Base-by-base conservation (phyloP, 37 sponge, comb jelly and placozoan genomes). In the Oopsacas minuta region DNA sequence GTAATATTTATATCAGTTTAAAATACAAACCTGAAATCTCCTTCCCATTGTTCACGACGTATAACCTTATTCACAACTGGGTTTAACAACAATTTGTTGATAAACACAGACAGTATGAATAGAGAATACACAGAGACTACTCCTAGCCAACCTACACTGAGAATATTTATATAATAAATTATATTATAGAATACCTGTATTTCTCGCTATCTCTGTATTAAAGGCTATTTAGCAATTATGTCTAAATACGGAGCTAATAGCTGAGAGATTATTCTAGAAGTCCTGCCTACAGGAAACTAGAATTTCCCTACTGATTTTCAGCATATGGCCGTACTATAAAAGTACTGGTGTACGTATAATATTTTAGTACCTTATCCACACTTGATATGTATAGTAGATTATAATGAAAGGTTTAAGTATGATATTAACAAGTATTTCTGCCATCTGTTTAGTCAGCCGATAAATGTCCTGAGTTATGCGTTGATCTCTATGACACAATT, bases 381-480 rank as follows among this genome's bases (percentile, higher is more conserved):
- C 91, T 51, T 89, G 38, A 81, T 92, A 95, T 10, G 91, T 88
- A 86, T 95, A 95, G 83, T 91, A 95, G 0, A 82, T 90, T 52
- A 95, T 89, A 8, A 89, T 83, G 38, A 91, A 89, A 0, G 93
- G 93, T 12, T 84, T 52, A 8, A 95, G 37, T 1, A 95, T 86
- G 23, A 95, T 23, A 37, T 95, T 87, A 1, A 91, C 90, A 0
- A 92, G 35, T 0, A 86, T 83, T 37, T 91, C 85, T 53, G 84
- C 42, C 36, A 87, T 61, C 37, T 92, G 52, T 28, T 89, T 52
- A 83, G 91, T 91, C 84, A 95, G 88, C 1, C 87, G 37, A 36
- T 92, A 94, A 39, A 95, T 94, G 85, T 95, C 95, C 61, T 95
- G 95, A 30, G 93, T 95, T 7, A 95, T 92, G 23, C 95, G 85